Base-by-base conservation (phyloP, 2,888 invertebrate species). In the Diarsia rubi region DNA sequence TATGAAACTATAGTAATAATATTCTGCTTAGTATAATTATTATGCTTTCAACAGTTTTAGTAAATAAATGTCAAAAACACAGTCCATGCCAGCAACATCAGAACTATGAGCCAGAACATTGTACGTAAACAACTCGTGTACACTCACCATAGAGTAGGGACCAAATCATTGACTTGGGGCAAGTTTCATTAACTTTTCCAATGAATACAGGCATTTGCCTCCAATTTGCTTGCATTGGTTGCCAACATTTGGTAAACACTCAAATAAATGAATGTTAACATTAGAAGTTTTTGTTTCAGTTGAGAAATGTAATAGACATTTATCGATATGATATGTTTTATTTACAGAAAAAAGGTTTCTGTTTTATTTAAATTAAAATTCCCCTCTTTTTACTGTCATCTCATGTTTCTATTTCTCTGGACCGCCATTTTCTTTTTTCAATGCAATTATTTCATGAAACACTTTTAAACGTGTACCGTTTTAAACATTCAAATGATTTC, bases 161-260 rank as follows among this genome's bases (percentile, higher is more conserved):
- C 88, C 85, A 84, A 91, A 91, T 92, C 91, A 92, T 91, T 90
- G 89, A 92, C 91, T 93, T 90, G 86, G 94, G 95, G 93, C 86
- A 91, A 94, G 91, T 94, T 95, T 95, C 95, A 96, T 96, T 95
- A 96, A 95, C 94, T 96, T 95, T 95, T 93, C 93, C 94, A 92
- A 95, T 95, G 94, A 95, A 94, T 95, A 93, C 93, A 93, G 88
- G 92, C 93, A 93, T 93, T 94, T 93, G 94, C 93, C 92, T 95
- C 92, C 91, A 93, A 93, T 94, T 94, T 93, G 90, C 88, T 77
- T 79, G 75, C 92, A 90, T 90, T 84, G 86, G 78, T 93, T 73
- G 79, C 72, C 84, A 95, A 95, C 95, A 88, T 93, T 94, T 90
- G 85, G 89, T 81, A 37, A 16, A 64, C 49, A 44, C 37, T 62